phyloP scores from a whole-genome alignment of 2,797 vertebrate genomes.

The Enteromius radiatus region DNA sequence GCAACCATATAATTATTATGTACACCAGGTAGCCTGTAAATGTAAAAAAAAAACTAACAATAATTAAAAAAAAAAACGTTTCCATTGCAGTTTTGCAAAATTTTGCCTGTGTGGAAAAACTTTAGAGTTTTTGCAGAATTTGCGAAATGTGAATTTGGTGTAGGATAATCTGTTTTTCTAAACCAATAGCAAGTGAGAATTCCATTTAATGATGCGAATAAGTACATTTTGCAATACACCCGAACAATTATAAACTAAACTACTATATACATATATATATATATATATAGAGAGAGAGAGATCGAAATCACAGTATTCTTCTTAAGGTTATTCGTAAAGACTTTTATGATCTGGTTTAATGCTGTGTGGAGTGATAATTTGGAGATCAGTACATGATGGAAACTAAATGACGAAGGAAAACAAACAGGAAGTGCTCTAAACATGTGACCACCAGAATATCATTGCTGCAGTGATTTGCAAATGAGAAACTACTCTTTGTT shows the following conservation, averaged over 20 bases:
- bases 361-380: neutral
- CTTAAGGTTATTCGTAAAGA: neutral
- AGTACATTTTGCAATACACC: neutral
- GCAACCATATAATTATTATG: too few relatives aligned
- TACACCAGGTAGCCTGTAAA: too few relatives aligned
- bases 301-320: neutral
- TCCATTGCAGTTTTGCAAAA: too few relatives aligned
- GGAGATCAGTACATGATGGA: neutral
- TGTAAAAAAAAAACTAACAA: too few relatives aligned
- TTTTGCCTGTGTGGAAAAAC: too few relatives aligned
- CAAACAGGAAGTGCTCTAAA: conserved; percentile 4
- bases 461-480: neutral
- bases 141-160: neutral
- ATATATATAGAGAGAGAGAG: too few relatives aligned
- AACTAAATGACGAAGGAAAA: neutral
- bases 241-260: neutral
- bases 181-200: neutral
- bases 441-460: neutral
- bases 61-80: too few relatives aligned
- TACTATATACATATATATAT: neutral
- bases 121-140: too few relatives aligned
- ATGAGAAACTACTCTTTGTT: neutral
- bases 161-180: neutral
- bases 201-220: neutral
- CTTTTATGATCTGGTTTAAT: neutral